Evolutionary conservation across 2,888 invertebrate genomes (phyloP).

Genomic region (Bugula neritina): DNA sequence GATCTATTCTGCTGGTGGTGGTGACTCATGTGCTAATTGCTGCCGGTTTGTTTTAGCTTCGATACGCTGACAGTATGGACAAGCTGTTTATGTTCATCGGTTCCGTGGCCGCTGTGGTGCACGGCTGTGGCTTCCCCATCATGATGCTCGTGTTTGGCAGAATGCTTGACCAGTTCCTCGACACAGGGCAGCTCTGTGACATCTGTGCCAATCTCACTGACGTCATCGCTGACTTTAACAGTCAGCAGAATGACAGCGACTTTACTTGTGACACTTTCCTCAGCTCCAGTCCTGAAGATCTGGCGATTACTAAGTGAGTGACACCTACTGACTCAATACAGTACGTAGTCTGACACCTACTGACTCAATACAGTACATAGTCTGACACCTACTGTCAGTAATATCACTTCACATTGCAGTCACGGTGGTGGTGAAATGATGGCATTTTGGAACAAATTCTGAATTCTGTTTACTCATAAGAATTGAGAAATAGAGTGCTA

Average conservation of each 20-base stretch:
- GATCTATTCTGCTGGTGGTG: too few relatives aligned
- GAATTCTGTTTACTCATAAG: too few relatives aligned
- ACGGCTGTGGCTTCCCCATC: constrained; percentile 45
- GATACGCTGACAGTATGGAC: constrained; percentile 43
- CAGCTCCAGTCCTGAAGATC: background rate
- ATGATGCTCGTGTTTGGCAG: constrained; percentile 52
- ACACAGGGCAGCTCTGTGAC: constrained; percentile 31
- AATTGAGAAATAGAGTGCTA: too few relatives aligned
- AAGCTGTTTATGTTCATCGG: constrained; percentile 45
- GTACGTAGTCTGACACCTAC: too few relatives aligned
- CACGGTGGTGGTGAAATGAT: too few relatives aligned
- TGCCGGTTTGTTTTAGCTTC: constrained; percentile 47
- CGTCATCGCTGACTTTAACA: background rate
- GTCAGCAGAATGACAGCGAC: background rate
- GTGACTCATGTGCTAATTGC: too few relatives aligned
- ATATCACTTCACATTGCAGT: too few relatives aligned
- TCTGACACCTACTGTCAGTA: too few relatives aligned
- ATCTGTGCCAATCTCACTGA: constrained; percentile 7
- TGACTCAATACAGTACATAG: too few relatives aligned
- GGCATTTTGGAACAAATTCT: too few relatives aligned
- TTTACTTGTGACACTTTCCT: background rate
- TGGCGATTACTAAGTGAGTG: background rate
- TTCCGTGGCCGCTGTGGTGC: constrained; percentile 36
- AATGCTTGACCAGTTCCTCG: constrained; percentile 48
- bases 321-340: too few relatives aligned